Evolutionary conservation across 1,140 invertebrate species (phyloP), one percentile per base, ranked within the genome.

Genomic region (Procambarus virginalis): DNA sequence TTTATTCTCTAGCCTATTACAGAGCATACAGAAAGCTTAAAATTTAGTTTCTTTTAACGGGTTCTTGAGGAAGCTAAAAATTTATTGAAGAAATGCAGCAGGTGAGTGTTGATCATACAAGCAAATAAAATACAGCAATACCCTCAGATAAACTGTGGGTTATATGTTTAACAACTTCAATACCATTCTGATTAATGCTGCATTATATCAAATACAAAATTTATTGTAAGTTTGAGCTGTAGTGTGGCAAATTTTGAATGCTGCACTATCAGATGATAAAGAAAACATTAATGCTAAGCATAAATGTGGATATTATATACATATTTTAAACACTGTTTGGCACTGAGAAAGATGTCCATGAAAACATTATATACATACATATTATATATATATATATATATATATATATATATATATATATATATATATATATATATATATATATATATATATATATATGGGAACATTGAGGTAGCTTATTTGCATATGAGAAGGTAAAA

Each of bases 331-430:
- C 78, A 55, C 2, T 58, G 58, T 51, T 20, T 55, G 78, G 49
- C 78, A 80, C 48, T 80, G 78, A 80, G 78, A 80, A 80, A 80
- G 55, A 55, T n/a, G 22, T 80, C 49, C 49, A 51, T 80, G 78
- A 4, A 55, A 55, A 80, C 49, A 80, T 34, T 34, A 34, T 34
- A 34, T 34, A 34, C 34, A 34, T 34, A 34, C 34, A 34, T 34
- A 34, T 34, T 34, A 34, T 34, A 34, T 34, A 34, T 34, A 34
- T 34, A 34, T 34, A 34, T 34, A 34, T 34, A 34, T 34, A 34
- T 34, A 34, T 34, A 34, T 34, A 34, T 34, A 34, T 34, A 34
- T 34, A 34, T 34, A 34, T 34, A 34, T 34, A 34, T 34, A 34
- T 34, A 34, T 34, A 34, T 34, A 34, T 34, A 34, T 34, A 34